Evolutionary conservation across 2,113 vertebrate genomes (phyloP), one percentile per base, ranked within the genome.

Genomic region (Ophthalmolycus amberensis): DNA sequence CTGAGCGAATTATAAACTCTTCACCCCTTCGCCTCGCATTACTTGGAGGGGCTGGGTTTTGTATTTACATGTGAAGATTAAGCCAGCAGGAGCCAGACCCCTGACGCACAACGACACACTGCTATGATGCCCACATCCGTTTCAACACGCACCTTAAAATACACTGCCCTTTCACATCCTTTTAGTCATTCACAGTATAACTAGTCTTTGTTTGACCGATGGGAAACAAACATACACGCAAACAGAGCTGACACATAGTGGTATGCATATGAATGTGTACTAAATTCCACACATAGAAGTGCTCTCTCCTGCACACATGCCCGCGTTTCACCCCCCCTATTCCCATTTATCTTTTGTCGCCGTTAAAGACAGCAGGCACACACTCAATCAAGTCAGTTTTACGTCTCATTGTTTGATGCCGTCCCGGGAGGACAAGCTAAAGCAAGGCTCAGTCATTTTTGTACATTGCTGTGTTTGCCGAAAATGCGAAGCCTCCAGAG

Each of bases 41-140:
- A 70, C 77, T 85, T 22, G n/a, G 68, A 80, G 11, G 27, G 64
- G 64, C 50, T 29, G 12, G n/a, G 52, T 81, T 85, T 79, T 73
- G 68, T 86, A 71, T 91, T 88, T 81, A 84, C 77, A 86, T 69
- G 89, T 86, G 77, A 85, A 71, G 68, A 79, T 87, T 40, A 85
- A 69, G 68, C 42, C 34, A 29, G 54, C 25, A 29, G 59, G 69
- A 85, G 78, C 52, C n/a, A 71, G 82, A 71, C 48, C 77, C 59
- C 44, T 76, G 69, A 76, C 15, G 32, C 66, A 48, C 64, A 58
- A 18, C 14, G 38, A 68, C 64, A 68, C 77, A 25, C 38, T 20
- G 25, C 58, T 11, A 29, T 20, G 56, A 89, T 46, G 32, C 64
- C 84, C 64, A 42, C 54, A 86, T 85, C 67, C 32, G 40, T 71